Conservation (phyloP, 2,797 vertebrate genomes). For the Poecilia wingei region DNA sequence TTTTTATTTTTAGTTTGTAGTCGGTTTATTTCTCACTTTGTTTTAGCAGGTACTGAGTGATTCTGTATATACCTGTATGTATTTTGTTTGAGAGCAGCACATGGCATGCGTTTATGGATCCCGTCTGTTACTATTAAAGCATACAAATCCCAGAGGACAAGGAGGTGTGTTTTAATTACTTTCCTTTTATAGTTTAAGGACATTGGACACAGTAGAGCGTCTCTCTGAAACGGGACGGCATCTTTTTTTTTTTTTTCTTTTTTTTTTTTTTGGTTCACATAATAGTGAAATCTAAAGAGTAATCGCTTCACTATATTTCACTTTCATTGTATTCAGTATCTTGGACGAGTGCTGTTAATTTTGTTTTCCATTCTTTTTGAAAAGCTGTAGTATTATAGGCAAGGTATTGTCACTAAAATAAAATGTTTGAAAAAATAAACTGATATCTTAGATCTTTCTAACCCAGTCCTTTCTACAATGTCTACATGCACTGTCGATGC, state of each 20-base stretch:
- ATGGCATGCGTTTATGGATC: conserved; percentile 94
- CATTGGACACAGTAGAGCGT: conserved; percentile 74
- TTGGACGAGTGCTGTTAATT: conserved; percentile 91
- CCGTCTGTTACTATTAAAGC: conserved; percentile 94
- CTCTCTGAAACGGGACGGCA: conserved; percentile 71
- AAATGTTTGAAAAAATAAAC: conserved; percentile 42
- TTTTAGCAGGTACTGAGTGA: conserved; percentile 99
- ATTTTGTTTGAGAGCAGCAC: conserved; percentile 92
- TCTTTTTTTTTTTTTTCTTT: conserved; percentile 64
- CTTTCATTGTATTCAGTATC: conserved; percentile 84
- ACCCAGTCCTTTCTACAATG: conserved; percentile 83
- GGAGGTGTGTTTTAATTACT: conserved; percentile 89
- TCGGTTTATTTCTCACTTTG: conserved; percentile 90
- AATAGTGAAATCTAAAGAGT: conserved; percentile 83
- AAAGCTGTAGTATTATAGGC: conserved; percentile 90
- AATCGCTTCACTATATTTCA: conserved; percentile 96
- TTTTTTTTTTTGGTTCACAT: conserved; percentile 81
- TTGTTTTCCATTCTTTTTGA: conserved; percentile 58
- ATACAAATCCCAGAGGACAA: conserved; percentile 89
- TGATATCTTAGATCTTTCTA: conserved; percentile 81
- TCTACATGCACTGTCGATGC: conserved; percentile 94
- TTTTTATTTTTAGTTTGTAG: conserved; percentile 85
- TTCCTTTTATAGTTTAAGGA: conserved; percentile 82
- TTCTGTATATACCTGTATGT: conserved; percentile 92
- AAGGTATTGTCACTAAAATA: conserved; percentile 86